These are phyloP conservation scores for Hypanus sabinus DNA, from an alignment of 2,113 vertebrate species.

Conservation along the genomic window DNA sequence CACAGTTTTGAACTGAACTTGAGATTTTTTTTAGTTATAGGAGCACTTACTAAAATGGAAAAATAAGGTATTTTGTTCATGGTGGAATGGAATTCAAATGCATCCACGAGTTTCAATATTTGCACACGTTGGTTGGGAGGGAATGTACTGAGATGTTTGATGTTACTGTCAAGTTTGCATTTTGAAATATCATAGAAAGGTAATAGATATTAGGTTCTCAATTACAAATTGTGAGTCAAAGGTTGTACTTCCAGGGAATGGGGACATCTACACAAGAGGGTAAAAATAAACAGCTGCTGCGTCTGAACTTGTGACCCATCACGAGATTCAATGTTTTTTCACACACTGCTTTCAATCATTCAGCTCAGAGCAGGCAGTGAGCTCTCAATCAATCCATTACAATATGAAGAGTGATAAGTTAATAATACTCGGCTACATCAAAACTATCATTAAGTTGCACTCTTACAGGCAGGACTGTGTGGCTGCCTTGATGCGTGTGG, in stretches of 20 bases:
- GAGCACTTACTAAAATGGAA: neutral
- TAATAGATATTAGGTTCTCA: neutral
- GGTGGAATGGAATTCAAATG: too few relatives aligned
- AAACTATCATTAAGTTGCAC: neutral
- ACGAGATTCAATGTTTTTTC: neutral
- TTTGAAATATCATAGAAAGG: neutral
- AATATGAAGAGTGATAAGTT: neutral
- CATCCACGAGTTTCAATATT: neutral
- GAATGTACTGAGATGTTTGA: too few relatives aligned
- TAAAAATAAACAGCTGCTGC: neutral
- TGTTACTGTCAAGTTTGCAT: neutral
- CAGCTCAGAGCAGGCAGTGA: neutral
- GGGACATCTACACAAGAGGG: neutral
- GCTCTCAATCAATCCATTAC: neutral
- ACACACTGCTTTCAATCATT: neutral
- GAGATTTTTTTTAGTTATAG: neutral
- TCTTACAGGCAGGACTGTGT: neutral
- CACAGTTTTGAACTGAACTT: neutral
- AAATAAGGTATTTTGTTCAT: neutral
- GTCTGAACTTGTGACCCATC: conserved; percentile 20
- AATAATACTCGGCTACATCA: neutral
- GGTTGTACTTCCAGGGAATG: neutral
- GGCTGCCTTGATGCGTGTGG: neutral
- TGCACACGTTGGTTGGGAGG: neutral
- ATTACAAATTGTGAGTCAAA: neutral